A percentile compares a stretch with the other conserved stretches of the same genome.
Conservation (phyloP, 2,888 invertebrate species). For the Hyalella azteca region DNA sequence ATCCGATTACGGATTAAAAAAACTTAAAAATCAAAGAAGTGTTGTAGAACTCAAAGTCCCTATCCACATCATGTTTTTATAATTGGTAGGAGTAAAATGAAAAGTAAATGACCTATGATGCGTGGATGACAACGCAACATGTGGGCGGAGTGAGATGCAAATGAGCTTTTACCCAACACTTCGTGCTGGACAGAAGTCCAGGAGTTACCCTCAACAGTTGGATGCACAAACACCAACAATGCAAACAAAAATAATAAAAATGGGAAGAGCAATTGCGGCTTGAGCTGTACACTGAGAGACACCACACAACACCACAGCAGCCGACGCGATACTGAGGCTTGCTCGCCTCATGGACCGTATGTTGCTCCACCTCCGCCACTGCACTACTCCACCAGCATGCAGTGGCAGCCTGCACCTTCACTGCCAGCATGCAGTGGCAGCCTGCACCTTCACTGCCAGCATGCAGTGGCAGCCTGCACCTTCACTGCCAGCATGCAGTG, state of each 20-base stretch:
- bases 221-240: constrained; percentile 23
- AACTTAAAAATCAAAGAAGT: too few species aligned
- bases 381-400: neutral
- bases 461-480: neutral
- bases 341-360: neutral
- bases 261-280: neutral
- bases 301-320: constrained; percentile 16
- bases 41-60: too few species aligned
- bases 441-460: neutral
- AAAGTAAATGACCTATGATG: too few species aligned
- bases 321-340: neutral
- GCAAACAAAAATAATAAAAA: neutral
- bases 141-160: too few species aligned
- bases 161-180: too few species aligned
- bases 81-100: too few species aligned
- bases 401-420: neutral
- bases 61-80: too few species aligned
- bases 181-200: too few species aligned
- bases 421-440: neutral
- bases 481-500: neutral
- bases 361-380: neutral
- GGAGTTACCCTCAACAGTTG: too few species aligned
- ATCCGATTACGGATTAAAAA: too few species aligned
- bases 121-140: too few species aligned
- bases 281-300: neutral